These are phyloP conservation scores for Aphelinus atriplicis DNA, from an alignment of 1,140 invertebrate genomes.

Conservation along the genomic window DNA sequence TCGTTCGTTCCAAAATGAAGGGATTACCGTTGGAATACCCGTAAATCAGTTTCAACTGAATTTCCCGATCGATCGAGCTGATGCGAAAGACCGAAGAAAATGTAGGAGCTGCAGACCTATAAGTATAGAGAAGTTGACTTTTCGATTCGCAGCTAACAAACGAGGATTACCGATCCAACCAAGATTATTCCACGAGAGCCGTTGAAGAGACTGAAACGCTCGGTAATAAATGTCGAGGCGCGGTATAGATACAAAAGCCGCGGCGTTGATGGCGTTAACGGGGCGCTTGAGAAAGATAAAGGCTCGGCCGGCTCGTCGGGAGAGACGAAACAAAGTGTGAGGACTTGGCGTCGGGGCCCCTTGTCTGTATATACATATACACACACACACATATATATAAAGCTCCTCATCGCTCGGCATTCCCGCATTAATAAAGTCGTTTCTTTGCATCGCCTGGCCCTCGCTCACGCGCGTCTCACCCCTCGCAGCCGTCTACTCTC, in stretches of 20 bases:
- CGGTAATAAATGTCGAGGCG: constrained; percentile 55
- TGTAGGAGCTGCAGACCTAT: too few species aligned
- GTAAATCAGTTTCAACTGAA: too few species aligned
- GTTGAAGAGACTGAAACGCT: background rate
- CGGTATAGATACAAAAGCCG: constrained; percentile 39
- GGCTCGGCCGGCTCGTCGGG: background rate
- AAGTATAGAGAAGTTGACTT: too few species aligned
- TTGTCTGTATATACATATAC: constrained; percentile 19
- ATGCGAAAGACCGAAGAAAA: too few species aligned
- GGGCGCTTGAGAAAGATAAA: constrained; percentile 5
- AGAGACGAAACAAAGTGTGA: constrained; percentile 46
- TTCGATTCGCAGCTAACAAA: too few species aligned
- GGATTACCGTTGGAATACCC: too few species aligned
- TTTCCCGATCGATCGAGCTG: too few species aligned
- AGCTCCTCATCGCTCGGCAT: constrained; percentile 42
- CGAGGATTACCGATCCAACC: too few species aligned
- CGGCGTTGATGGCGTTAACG: constrained; percentile 48
- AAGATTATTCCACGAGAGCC: background rate
- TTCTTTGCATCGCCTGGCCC: constrained; percentile 43
- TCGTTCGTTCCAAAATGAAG: too few species aligned
- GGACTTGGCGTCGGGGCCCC: constrained; percentile 35
- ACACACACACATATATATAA: constrained; percentile 19
- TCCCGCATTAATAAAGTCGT: constrained; percentile 50
- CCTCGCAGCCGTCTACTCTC: background rate
- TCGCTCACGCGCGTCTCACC: background rate